Percentiles rank a stretch among this genome's conserved stretches.
Evolutionary conservation across 1,140 invertebrate species (phyloP).

Genomic region (Pteromalus puparum): DNA sequence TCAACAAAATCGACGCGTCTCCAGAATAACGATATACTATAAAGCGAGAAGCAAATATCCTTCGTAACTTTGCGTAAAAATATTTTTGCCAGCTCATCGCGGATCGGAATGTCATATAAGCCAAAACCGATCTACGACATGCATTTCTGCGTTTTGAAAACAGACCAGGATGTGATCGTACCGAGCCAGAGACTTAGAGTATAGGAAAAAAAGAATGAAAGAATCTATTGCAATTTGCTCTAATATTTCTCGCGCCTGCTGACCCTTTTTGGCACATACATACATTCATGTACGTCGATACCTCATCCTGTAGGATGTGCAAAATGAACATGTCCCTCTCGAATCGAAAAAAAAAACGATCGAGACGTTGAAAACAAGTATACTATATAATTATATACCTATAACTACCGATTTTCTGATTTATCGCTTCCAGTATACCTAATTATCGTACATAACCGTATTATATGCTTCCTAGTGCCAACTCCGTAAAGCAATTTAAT

Average conservation of each 20-base stretch:
- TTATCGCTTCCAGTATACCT: slow-evolving; percentile 12
- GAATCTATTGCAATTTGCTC: background rate
- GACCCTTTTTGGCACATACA: background rate
- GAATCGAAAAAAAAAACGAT: too few relatives aligned
- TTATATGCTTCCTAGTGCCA: slow-evolving; percentile 47
- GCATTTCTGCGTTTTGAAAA: background rate
- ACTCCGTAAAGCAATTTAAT: slow-evolving; percentile 38
- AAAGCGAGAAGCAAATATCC: background rate
- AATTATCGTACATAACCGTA: background rate
- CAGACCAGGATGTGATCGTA: slow-evolving; percentile 37
- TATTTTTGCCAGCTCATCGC: background rate
- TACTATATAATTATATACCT: too few relatives aligned
- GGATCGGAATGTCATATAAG: too few relatives aligned
- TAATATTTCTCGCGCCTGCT: background rate
- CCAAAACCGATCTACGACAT: background rate
- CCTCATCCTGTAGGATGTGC: too few relatives aligned
- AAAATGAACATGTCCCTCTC: too few relatives aligned
- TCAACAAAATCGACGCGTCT: background rate
- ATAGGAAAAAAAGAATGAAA: background rate
- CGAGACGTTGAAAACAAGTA: too few relatives aligned
- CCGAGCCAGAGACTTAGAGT: slow-evolving; percentile 42
- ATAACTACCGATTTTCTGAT: background rate
- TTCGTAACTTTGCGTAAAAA: slow-evolving; percentile 28
- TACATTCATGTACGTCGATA: too few relatives aligned
- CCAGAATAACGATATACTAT: background rate